phyloP scores from a whole-genome alignment of 2,797 vertebrate genomes.

The Echeneis naucrates region DNA sequence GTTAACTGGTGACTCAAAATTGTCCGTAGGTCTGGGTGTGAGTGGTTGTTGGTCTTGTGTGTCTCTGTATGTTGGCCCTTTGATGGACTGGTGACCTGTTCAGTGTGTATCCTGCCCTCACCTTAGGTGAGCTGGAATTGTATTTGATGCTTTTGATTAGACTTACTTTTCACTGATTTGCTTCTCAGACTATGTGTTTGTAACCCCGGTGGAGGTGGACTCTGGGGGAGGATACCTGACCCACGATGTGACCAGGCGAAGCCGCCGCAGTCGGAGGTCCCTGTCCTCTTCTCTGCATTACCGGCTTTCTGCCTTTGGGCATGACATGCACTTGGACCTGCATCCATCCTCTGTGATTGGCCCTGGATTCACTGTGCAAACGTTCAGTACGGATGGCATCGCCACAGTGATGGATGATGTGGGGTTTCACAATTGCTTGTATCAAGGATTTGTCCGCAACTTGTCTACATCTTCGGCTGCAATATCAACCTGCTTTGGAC shows the following conservation, averaged over 20 bases:
- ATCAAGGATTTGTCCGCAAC: conserved; percentile 96
- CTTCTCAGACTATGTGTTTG: conserved; percentile 92
- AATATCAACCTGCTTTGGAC: conserved; percentile 93
- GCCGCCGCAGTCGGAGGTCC: conserved; percentile 89
- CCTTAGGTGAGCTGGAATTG: too few relatives aligned
- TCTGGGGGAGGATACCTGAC: conserved; percentile 88
- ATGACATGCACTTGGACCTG: conserved; percentile 93
- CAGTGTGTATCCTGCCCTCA: too few relatives aligned
- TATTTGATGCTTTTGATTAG: background rate
- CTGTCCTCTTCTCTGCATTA: conserved; percentile 87
- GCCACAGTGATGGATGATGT: conserved; percentile 77
- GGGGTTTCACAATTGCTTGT: conserved; percentile 88
- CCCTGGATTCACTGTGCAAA: conserved; percentile 91
- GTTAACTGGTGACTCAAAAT: too few relatives aligned
- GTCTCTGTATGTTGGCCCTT: too few relatives aligned
- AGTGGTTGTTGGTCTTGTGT: too few relatives aligned
- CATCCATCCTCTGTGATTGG: conserved; percentile 89
- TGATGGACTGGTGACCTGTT: too few relatives aligned
- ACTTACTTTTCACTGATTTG: background rate
- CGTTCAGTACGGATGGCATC: conserved; percentile 86
- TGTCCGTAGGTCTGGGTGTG: too few relatives aligned
- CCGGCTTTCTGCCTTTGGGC: conserved; percentile 92
- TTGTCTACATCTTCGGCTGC: conserved; percentile 91
- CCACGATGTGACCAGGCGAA: conserved; percentile 87
- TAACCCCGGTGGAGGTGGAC: conserved; percentile 93